Evolutionary conservation across 1,140 invertebrate genomes (phyloP).

Genomic region (Caenorhabditis remanei): DNA sequence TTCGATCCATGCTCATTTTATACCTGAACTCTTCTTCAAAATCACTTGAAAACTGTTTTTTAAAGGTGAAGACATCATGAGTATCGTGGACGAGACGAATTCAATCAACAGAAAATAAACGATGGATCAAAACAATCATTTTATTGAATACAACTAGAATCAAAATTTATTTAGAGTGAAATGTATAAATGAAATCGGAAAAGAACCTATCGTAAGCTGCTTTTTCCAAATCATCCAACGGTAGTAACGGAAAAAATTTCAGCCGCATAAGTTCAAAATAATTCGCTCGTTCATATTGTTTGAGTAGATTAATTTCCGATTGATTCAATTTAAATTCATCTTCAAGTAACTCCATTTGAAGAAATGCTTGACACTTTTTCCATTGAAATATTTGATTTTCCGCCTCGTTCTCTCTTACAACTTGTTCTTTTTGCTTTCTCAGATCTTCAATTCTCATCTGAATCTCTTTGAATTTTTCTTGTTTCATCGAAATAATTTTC

Average conservation of each 20-base stretch:
- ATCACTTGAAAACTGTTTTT: no score
- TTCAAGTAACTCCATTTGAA: background rate
- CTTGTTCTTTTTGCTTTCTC: background rate
- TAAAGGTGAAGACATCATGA: no score
- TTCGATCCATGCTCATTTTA: background rate
- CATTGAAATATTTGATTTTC: background rate
- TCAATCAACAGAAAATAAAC: no score
- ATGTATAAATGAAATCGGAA: no score
- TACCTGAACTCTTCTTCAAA: no score
- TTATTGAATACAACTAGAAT: no score
- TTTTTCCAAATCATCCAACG: no score
- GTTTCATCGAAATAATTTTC: no score
- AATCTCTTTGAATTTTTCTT: background rate
- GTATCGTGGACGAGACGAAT: background rate
- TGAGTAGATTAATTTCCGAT: background rate
- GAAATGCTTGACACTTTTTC: background rate
- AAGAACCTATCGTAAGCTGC: no score
- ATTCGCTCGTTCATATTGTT: background rate
- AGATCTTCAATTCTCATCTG: background rate
- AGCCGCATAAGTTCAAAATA: background rate
- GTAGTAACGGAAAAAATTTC: background rate
- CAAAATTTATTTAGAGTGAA: no score
- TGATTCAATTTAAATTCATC: background rate
- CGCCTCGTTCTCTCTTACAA: background rate
- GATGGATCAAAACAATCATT: no score